Evolutionary conservation across 1,140 invertebrate genomes (phyloP), one percentile per base, ranked within the genome.

Genomic region (Apis laboriosa): DNA sequence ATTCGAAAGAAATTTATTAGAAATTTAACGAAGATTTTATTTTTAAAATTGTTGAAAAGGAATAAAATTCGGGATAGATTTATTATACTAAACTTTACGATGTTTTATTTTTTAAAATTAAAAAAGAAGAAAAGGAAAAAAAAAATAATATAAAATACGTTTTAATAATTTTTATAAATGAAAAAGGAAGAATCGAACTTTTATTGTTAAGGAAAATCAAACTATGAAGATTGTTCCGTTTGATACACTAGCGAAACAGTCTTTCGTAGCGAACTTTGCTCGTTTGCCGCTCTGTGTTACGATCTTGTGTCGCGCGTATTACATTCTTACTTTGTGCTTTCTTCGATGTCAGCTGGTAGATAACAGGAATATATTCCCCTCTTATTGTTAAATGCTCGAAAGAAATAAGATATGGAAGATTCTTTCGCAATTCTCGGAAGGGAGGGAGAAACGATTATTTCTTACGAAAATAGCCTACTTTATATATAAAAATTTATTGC

Each of bases 231-330:
- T 1, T 28, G 9, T 21, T 28, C 13, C 12, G 15, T 28, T 76
- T 76, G 68, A 76, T 82, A 68, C 73, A 76, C 73, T 68, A n/a
- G 56, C 56, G 73, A 60, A 60, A 82, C 67, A 68, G 80, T 53
- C 56, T 51, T 67, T 76, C 64, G 34, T 68, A 64, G 80, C 56
- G 80, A 82, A 82, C 80, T 82, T 82, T 82, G 34, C 73, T 82
- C 80, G 74, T 82, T 82, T 82, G 28, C 73, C 49, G 21, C 34
- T 34, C 24, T 28, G 61, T 51, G 73, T 82, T 82, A 82, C 55
- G 80, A 82, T 77, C 80, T 60, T 68, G 73, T 67, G 55, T 64
- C 43, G 63, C 43, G 63, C 21, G 73, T 82, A 82, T 82, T 82
- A 82, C 80, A 58, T 68, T 60, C 80, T 64, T 68, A 28, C 72